Evolutionary conservation across 1,140 invertebrate genomes (phyloP).

Genomic region (Trichonephila clavipes): DNA sequence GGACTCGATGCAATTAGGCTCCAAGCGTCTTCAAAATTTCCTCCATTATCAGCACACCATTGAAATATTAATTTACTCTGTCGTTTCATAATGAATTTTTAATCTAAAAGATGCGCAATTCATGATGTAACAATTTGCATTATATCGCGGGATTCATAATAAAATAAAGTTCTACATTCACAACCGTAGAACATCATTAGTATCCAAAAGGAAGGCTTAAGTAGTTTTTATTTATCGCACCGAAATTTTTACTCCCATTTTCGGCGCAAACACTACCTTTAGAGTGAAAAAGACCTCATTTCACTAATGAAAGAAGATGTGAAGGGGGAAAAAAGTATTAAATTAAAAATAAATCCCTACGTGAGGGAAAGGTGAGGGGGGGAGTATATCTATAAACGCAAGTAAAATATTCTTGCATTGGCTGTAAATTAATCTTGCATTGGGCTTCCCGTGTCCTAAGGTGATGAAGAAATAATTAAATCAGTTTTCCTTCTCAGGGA

Average conservation of each 20-base stretch:
- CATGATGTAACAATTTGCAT: conserved; percentile 39
- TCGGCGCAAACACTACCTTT: conserved; percentile 36
- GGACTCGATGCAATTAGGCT: conserved; percentile 15
- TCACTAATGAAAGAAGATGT: conserved; percentile 68
- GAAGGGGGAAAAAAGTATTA: neutral
- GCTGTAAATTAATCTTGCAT: conserved; percentile 73
- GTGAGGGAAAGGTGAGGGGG: neutral
- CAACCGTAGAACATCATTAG: conserved; percentile 29
- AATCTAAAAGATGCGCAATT: conserved; percentile 46
- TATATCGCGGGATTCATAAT: conserved; percentile 43
- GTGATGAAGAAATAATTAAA: conserved; percentile 77
- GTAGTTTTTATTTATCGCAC: conserved; percentile 56
- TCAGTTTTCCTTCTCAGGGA: conserved; percentile 68
- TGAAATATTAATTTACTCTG: conserved; percentile 65
- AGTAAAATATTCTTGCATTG: conserved; percentile 68
- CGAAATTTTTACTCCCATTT: conserved; percentile 9
- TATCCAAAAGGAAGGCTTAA: neutral
- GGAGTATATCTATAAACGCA: conserved; percentile 42
- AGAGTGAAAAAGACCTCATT: conserved; percentile 65
- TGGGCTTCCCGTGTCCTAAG: conserved; percentile 38
- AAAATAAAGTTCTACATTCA: conserved; percentile 45
- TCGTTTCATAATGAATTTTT: conserved; percentile 63
- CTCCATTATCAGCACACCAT: neutral
- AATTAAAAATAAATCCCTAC: conserved; percentile 54
- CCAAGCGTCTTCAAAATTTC: conserved; percentile 31